Evolutionary conservation across 1,140 invertebrate genomes (phyloP), one percentile per base, ranked within the genome.

Genomic region (Drosophila sproati): DNA sequence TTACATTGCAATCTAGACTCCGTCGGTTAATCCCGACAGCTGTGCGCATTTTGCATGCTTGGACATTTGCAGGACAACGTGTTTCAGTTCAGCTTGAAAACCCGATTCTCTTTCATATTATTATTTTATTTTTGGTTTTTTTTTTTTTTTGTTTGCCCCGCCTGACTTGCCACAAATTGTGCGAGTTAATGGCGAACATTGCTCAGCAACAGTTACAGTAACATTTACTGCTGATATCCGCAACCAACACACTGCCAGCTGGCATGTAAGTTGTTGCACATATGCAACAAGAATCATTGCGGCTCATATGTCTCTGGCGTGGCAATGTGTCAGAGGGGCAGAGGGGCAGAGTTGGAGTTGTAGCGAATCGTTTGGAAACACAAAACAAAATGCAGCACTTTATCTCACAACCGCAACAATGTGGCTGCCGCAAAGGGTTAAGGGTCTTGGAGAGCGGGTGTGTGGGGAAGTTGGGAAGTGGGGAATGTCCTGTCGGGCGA

Each of bases 351-450:
- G 61, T 61, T 57, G 47, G 41, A 59, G 52, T 54, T 37, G 34
- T 8, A 71, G 41, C 39, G 69, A 64, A 72, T 72, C 69, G 45
- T 47, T 66, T 57, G 54, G 54, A 66, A 67, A 67, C 67, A 55
- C 56, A 77, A 78, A 75, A 77, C 74, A 78, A 87, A 86, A 79
- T 82, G 82, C 76, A 87, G 87, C 82, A 82, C 77, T 86, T 85
- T 87, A 87, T 82, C 69, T 68, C 64, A 71, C 72, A 82, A 76
- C 82, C 82, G 50, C 82, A 85, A 80, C 67, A 80, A 68, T 82
- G 77, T 54, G 77, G 78, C 60, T 37, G 6, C 3, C 3, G 2
- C 37, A 10, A 35, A 20, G 52, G 6, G 10, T 6, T n/a, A n/a
- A 37, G 7, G n/a, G 3, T 20, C 20, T 1, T 20, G 20, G 20